phyloP scores from a whole-genome alignment of 2,797 vertebrate genomes.

The Prunella strophiata region DNA sequence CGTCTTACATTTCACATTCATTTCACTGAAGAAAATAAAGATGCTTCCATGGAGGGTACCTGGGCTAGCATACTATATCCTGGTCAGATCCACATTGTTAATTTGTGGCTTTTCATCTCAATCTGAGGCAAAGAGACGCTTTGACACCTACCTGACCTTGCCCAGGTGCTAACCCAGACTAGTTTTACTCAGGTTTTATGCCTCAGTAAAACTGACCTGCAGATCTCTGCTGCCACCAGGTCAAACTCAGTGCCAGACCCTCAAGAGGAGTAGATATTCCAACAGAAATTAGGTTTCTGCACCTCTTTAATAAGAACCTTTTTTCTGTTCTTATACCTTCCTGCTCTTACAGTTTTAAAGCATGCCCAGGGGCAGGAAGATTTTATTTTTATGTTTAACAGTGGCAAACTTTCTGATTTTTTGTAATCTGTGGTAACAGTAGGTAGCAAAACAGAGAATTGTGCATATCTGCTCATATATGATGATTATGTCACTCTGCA shows the following conservation, averaged over 20 bases:
- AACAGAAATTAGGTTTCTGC: background rate
- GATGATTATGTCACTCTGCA: background rate
- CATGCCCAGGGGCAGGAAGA: fast-evolving
- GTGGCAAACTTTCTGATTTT: background rate
- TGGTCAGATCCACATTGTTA: background rate
- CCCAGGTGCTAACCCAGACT: background rate
- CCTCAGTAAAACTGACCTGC: background rate
- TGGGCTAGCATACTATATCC: fast-evolving
- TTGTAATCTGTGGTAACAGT: background rate
- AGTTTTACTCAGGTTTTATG: background rate
- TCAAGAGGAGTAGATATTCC: background rate
- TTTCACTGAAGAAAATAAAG: background rate
- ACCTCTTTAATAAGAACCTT: background rate
- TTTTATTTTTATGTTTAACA: background rate
- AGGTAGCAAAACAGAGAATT: background rate
- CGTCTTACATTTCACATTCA: background rate
- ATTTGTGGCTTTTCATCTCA: background rate
- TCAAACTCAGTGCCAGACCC: background rate
- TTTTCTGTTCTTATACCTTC: background rate
- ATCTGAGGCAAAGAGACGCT: background rate
- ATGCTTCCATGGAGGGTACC: background rate
- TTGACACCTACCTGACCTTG: background rate
- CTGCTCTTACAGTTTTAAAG: background rate
- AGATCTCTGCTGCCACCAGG: background rate
- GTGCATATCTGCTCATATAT: fast-evolving